phyloP scores from a whole-genome alignment of 2,888 invertebrate species.

The Protonemura montana region DNA sequence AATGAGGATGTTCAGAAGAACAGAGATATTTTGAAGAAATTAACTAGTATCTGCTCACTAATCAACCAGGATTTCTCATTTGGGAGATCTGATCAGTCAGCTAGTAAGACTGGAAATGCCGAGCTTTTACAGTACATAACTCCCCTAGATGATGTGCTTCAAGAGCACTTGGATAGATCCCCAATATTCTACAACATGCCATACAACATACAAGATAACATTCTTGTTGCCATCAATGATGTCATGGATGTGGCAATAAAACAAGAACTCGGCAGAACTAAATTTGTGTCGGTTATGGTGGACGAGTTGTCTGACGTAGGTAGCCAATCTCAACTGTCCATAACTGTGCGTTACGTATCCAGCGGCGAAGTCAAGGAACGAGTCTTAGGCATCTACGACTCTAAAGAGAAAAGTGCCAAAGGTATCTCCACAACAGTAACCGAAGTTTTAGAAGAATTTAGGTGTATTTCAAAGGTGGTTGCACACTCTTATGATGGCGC shows the following conservation, averaged over 20 bases:
- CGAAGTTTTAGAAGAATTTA: neutral
- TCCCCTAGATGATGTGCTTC: slow-evolving; percentile 24
- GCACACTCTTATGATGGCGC: slow-evolving; percentile 40
- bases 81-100: slow-evolving; percentile 17
- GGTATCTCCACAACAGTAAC: slow-evolving; percentile 9
- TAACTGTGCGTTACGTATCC: slow-evolving; percentile 32
- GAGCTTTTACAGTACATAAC: slow-evolving; percentile 46
- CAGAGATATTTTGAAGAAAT: slow-evolving; percentile 28
- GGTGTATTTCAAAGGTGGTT: slow-evolving; percentile 23
- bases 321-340: slow-evolving; percentile 22
- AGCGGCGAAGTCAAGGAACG: slow-evolving; percentile 28
- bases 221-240: slow-evolving; percentile 17
- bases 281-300: slow-evolving; percentile 29
- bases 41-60: slow-evolving; percentile 25
- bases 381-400: slow-evolving; percentile 20
- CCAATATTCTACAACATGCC: slow-evolving; percentile 25
- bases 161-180: slow-evolving; percentile 21
- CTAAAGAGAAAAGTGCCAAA: slow-evolving; percentile 21
- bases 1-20: slow-evolving; percentile 37
- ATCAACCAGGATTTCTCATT: slow-evolving; percentile 33
- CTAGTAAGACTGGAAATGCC: slow-evolving; percentile 26
- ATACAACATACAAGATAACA: slow-evolving; percentile 34
- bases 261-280: slow-evolving; percentile 14
- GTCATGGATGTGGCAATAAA: neutral
- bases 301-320: slow-evolving; percentile 37